A percentile compares a stretch with the other conserved stretches of the same genome.
Evolutionary conservation across 2,888 invertebrate species (phyloP).

Genomic region (Lepidochrysops patricia): DNA sequence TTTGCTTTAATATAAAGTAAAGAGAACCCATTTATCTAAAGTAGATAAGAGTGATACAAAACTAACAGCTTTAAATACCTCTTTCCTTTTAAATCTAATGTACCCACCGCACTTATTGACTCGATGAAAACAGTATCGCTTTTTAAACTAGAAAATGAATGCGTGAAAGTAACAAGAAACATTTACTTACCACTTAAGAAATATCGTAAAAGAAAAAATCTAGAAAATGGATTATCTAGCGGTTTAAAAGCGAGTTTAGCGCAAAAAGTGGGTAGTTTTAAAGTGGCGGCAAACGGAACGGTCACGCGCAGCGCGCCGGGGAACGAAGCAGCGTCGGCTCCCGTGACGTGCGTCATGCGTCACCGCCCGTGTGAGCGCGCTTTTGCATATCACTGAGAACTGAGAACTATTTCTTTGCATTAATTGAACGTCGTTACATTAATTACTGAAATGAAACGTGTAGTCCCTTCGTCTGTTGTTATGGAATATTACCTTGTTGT

Average conservation of each 20-base stretch:
- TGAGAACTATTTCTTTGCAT: conserved; percentile 12
- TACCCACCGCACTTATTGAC: too few relatives aligned
- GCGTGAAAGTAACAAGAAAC: not conserved
- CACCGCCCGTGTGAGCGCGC: conserved; percentile 52
- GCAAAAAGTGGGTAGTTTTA: conserved; percentile 44
- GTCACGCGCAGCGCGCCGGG: conserved; percentile 44
- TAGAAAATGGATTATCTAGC: conserved; percentile 32
- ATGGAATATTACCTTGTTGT: too few relatives aligned
- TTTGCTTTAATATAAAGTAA: too few relatives aligned
- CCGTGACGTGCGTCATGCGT: conserved; percentile 40
- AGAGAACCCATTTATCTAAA: too few relatives aligned
- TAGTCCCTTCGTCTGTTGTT: not conserved
- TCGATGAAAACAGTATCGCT: too few relatives aligned
- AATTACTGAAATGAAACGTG: conserved; percentile 1
- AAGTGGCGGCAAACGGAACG: conserved; percentile 59
- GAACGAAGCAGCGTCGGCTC: conserved; percentile 33
- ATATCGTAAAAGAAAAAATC: not conserved
- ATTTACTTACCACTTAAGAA: not conserved
- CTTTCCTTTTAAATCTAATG: too few relatives aligned
- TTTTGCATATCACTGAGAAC: conserved; percentile 50
- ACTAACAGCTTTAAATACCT: too few relatives aligned
- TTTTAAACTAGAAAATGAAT: not conserved
- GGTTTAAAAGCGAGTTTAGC: conserved; percentile 60
- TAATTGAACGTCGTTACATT: not conserved
- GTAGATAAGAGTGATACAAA: too few relatives aligned